Conservation (phyloP, 2,113 vertebrate species). For the Petaurus breviceps region DNA sequence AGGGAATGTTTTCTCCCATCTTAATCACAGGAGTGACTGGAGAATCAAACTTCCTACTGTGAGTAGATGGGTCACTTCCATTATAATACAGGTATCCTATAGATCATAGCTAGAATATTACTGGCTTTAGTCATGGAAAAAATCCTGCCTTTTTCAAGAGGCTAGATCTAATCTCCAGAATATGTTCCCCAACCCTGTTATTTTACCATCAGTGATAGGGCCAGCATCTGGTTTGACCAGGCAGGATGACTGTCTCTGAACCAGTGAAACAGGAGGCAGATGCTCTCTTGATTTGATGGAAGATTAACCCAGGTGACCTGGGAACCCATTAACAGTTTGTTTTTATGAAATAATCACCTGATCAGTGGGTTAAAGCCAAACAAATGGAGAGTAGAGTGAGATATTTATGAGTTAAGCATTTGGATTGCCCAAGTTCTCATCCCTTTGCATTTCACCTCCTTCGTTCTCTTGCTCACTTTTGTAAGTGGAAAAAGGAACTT, state of each 20-base stretch:
- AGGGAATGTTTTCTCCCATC: neutral
- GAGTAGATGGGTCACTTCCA: conserved; percentile 49
- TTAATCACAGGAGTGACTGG: neutral
- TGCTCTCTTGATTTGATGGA: neutral
- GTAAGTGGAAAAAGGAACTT: neutral
- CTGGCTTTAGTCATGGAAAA: conserved; percentile 67
- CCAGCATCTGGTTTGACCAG: conserved; percentile 53
- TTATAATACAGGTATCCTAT: conserved; percentile 54
- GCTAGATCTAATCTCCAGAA: conserved; percentile 67
- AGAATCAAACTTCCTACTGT: conserved; percentile 24
- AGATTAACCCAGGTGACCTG: neutral
- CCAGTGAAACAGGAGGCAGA: neutral
- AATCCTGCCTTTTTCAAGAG: conserved; percentile 70
- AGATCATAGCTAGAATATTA: conserved; percentile 71
- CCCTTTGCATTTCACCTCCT: neutral
- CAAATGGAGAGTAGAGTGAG: neutral
- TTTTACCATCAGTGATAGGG: conserved; percentile 66
- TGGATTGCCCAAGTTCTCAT: neutral
- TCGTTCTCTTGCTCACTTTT: neutral
- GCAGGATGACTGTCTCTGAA: neutral
- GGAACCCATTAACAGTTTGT: neutral
- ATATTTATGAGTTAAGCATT: neutral
- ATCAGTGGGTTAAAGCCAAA: neutral
- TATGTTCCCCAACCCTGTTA: conserved; percentile 57
- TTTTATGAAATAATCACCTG: neutral